Percentiles rank a stretch among this genome's conserved stretches.
Evolutionary conservation across 2,888 invertebrate genomes (phyloP).

Genomic region (Dryobotodes eremita): DNA sequence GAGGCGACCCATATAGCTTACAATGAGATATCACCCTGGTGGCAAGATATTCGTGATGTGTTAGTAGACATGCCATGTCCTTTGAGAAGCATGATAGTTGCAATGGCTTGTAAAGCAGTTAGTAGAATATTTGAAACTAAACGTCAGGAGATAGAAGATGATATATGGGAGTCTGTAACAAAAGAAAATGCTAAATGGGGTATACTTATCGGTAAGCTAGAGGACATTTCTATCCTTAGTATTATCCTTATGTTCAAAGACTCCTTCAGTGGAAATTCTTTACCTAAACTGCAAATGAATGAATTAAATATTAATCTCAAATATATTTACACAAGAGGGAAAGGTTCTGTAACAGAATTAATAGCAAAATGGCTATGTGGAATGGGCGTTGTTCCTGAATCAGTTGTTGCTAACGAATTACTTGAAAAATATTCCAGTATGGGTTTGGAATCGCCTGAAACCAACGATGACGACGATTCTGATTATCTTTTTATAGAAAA

Average conservation of each 20-base stretch:
- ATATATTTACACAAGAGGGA: slow-evolving; percentile 92
- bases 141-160: slow-evolving; percentile 89
- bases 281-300: slow-evolving; percentile 90
- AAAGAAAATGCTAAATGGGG: slow-evolving; percentile 97
- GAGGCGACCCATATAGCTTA: slow-evolving; percentile 92
- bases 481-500: slow-evolving; percentile 82
- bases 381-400: slow-evolving; percentile 93
- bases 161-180: slow-evolving; percentile 95
- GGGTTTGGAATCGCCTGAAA: slow-evolving; percentile 64
- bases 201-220: slow-evolving; percentile 96
- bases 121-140: slow-evolving; percentile 88
- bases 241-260: slow-evolving; percentile 91
- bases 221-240: slow-evolving; percentile 96
- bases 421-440: slow-evolving; percentile 74
- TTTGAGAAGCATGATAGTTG: slow-evolving; percentile 95
- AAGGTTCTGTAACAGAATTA: slow-evolving; percentile 97
- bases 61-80: slow-evolving; percentile 94
- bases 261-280: slow-evolving; percentile 78
- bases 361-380: slow-evolving; percentile 96
- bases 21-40: slow-evolving; percentile 94
- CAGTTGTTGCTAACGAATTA: slow-evolving; percentile 90
- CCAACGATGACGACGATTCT: slow-evolving; percentile 75
- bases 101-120: slow-evolving; percentile 95
- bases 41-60: slow-evolving; percentile 94
- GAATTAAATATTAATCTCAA: slow-evolving; percentile 92